Evolutionary conservation across 2,888 invertebrate genomes (phyloP), one percentile per base, ranked within the genome.

Genomic region (Beris morrisii): DNA sequence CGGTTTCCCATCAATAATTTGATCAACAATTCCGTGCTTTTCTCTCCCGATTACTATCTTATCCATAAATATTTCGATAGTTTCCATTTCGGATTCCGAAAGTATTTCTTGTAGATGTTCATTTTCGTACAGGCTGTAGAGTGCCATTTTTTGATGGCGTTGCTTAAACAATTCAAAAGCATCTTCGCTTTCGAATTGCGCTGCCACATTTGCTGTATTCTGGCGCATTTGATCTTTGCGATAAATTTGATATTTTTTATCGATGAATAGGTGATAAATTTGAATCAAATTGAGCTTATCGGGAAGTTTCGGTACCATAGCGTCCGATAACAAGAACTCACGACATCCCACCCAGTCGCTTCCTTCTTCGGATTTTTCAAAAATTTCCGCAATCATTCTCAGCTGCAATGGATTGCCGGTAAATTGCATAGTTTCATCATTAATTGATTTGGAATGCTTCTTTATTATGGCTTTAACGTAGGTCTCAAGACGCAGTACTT

Each of bases 191-290:
- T 61, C 61, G 11, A 52, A 38, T 52, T 32, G 30, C 7, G 43
- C 22, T 9, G 61, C 61, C 5, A 46, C 52, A 30, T 52, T 61
- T 11, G 52, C 52, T 38, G 32, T 32, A 15, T 50, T 38, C 52
- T 61, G 61, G 15, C 61, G 61, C 61, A 48, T 55, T 56, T 64
- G 54, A 15, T 55, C 55, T n/a, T 32, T 30, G 9, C 45, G 48
- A 15, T 64, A 64, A 46, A 64, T 64, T 11, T 28, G 9, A 48
- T 55, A 55, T 32, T 64, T 64, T 13, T 46, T 48, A 7, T 64
- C 55, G 38, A 55, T 32, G 32, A 64, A 64, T 32, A 46, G 54
- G 7, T 9, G 4, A 22, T 46, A 64, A 11, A 64, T 28, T 13
- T 45, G 38, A 9, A 64, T 48, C 3, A 55, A 6, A 32, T 64